A percentile compares a stretch with the other conserved stretches of the same genome.
Conservation (phyloP, 2,888 invertebrate genomes). For the Xestobium rufovillosum region DNA sequence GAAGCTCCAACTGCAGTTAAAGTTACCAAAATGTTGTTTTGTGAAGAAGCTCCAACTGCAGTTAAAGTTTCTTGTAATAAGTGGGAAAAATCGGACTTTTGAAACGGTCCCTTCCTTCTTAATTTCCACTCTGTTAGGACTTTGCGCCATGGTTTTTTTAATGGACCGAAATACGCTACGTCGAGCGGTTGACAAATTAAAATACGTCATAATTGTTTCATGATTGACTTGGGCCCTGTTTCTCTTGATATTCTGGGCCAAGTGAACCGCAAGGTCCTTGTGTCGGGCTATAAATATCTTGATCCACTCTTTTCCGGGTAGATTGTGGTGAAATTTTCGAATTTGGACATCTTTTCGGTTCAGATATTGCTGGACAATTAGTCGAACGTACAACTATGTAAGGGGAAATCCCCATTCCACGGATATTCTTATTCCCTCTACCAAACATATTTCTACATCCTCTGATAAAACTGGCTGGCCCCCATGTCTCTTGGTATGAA, state of each 20-base stretch:
- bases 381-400: conserved; percentile 11
- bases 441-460: conserved; percentile 7
- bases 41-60: too few species aligned
- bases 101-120: too few species aligned
- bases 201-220: conserved; percentile 13
- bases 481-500: conserved; percentile 7
- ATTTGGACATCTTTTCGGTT: conserved; percentile 14
- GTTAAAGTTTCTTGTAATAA: too few species aligned
- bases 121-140: conserved; percentile 19
- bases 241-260: too few species aligned
- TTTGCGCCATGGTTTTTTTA: conserved; percentile 24
- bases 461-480: conserved; percentile 9
- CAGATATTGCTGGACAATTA: conserved; percentile 14
- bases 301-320: conserved; percentile 10
- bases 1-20: too few species aligned
- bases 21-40: too few species aligned
- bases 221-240: too few species aligned
- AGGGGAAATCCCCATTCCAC: conserved; percentile 18
- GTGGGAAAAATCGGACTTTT: too few species aligned
- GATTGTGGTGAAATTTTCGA: conserved; percentile 12
- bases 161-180: conserved; percentile 22
- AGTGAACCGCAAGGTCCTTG: too few species aligned
- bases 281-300: too few species aligned
- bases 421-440: conserved; percentile 4
- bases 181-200: conserved; percentile 24